These are phyloP conservation scores for Dolichopus griseipennis DNA, from an alignment of 2,888 invertebrate genomes.

Conservation along the genomic window DNA sequence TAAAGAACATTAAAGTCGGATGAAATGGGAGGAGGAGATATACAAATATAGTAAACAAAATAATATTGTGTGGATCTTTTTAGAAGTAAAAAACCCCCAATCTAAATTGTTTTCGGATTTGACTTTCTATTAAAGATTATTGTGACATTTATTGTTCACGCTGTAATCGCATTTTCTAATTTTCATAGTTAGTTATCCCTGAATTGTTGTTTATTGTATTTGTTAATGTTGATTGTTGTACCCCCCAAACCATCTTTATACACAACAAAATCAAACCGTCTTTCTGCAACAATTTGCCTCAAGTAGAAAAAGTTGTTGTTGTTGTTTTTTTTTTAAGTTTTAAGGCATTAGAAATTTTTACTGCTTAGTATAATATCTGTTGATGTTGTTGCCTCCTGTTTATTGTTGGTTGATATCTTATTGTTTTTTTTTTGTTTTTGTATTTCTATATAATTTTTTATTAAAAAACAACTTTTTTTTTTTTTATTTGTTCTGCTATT, in stretches of 20 bases:
- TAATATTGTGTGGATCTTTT: no score
- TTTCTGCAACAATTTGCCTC: no score
- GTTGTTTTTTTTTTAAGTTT: neutral
- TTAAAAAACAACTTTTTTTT: neutral
- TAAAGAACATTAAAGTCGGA: no score
- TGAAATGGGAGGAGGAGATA: no score
- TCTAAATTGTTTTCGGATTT: slow-evolving; percentile 9
- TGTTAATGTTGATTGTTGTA: slow-evolving; percentile 13
- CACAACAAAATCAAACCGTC: no score
- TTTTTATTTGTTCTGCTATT: no score
- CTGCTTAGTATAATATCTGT: slow-evolving; percentile 22
- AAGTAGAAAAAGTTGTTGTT: slow-evolving; percentile 11
- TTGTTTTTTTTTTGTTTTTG: no score
- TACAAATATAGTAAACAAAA: no score
- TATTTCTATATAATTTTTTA: no score
- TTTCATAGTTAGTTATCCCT: slow-evolving; percentile 19
- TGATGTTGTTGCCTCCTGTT: slow-evolving; percentile 17
- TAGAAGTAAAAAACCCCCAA: neutral
- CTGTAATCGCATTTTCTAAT: slow-evolving; percentile 32
- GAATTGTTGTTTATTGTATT: slow-evolving; percentile 18
- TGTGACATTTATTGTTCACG: slow-evolving; percentile 44
- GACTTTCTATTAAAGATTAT: slow-evolving; percentile 37
- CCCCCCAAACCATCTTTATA: neutral
- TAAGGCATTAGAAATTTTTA: slow-evolving; percentile 16
- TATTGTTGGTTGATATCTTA: slow-evolving; percentile 16